Percentiles rank a stretch among this genome's conserved stretches.
Conservation (phyloP, 2,888 invertebrate species). For the Cephus nigrinus region DNA sequence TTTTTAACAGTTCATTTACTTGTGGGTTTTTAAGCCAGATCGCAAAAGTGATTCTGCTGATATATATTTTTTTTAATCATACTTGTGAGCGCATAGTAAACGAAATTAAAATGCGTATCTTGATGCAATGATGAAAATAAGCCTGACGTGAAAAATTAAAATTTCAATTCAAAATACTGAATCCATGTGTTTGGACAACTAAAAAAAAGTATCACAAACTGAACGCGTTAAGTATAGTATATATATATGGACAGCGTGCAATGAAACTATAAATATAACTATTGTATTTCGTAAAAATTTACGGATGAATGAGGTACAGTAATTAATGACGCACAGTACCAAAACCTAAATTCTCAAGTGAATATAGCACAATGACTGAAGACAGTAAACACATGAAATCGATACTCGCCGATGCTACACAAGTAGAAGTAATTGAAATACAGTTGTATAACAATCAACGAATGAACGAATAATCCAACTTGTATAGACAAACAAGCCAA, state of each 20-base stretch:
- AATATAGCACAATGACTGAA: neutral
- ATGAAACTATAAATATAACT: neutral
- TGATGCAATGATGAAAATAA: neutral
- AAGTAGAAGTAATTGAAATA: neutral
- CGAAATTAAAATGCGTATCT: neutral
- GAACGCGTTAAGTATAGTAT: neutral
- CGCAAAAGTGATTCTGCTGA: neutral
- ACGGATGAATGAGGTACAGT: neutral
- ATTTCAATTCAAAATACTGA: neutral
- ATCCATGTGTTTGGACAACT: neutral
- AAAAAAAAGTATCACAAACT: neutral
- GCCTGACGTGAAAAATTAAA: neutral
- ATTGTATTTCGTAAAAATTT: neutral
- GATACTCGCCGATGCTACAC: neutral
- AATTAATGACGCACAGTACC: neutral
- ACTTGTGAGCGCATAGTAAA: neutral
- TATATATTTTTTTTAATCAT: neutral
- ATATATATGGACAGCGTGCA: conserved; percentile 1
- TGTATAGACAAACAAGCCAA: neutral
- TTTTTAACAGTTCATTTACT: too few relatives aligned
- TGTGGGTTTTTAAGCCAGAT: neutral
- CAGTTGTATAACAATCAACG: neutral
- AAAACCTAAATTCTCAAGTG: neutral
- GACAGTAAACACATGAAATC: neutral
- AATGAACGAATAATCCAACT: neutral